A percentile compares a stretch with the other conserved stretches of the same genome.
These are phyloP conservation scores for Caenorhabditis becei DNA, from an alignment of 2,888 invertebrate species.

Conservation along the genomic window DNA sequence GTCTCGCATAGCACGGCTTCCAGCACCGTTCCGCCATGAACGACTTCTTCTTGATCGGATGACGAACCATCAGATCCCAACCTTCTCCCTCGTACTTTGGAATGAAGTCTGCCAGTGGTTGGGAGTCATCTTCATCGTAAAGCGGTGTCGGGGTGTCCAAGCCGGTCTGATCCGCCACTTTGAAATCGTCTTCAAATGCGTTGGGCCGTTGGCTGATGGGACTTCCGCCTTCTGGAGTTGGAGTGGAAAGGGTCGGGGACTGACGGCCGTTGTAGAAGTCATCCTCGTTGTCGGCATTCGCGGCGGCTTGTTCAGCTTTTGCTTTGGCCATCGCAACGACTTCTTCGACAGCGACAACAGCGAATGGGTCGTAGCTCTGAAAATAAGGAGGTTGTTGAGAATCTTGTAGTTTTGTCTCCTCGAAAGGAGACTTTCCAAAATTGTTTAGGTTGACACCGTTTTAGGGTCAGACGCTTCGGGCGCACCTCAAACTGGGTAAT, in stretches of 20 bases:
- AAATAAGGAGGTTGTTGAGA: too few species aligned
- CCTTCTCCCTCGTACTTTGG: conserved; percentile 90
- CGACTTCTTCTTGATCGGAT: conserved; percentile 97
- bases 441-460: too few species aligned
- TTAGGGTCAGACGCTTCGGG: too few species aligned
- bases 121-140: conserved; percentile 94
- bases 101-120: conserved; percentile 93
- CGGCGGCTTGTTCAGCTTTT: conserved; percentile 73
- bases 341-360: conserved; percentile 80
- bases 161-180: conserved; percentile 63
- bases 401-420: too few species aligned
- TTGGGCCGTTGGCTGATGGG: conserved; percentile 76
- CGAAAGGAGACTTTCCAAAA: too few species aligned
- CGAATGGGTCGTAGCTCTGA: conserved; percentile 81
- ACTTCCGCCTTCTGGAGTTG: conserved; percentile 80
- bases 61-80: conserved; percentile 88
- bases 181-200: conserved; percentile 81
- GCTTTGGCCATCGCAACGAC: conserved; percentile 81
- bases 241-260: conserved; percentile 75
- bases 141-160: conserved; percentile 83
- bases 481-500: too few species aligned
- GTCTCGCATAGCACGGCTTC: conserved; percentile 94
- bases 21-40: conserved; percentile 86
- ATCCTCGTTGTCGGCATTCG: conserved; percentile 68
- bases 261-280: conserved; percentile 72